phyloP scores from a whole-genome alignment of 2,888 invertebrate species.

The Platycheirus albimanus region DNA sequence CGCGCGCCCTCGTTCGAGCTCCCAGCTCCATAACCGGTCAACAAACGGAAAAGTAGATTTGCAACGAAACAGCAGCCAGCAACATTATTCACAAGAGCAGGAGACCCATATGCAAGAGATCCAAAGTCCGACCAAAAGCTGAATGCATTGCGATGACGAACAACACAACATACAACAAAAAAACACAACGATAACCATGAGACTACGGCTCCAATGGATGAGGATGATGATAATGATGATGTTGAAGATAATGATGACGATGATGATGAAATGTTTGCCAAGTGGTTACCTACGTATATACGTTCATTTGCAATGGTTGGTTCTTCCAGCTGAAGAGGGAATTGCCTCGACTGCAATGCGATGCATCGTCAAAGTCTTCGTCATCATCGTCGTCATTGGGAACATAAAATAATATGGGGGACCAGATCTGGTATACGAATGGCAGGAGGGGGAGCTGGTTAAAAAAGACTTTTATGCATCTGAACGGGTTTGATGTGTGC shows the following conservation, averaged over 20 bases:
- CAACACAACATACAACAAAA: conserved; percentile 11
- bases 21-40: conserved; percentile 61
- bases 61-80: conserved; percentile 38
- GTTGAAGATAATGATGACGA: conserved; percentile 42
- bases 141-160: conserved; percentile 60
- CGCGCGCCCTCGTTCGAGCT: conserved; percentile 62
- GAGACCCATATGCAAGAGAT: conserved; percentile 45
- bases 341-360: conserved; percentile 55
- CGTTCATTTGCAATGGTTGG: conserved; percentile 6
- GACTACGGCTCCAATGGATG: conserved; percentile 50
- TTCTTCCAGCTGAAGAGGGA: conserved; percentile 41
- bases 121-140: conserved; percentile 61
- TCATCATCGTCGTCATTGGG: conserved; percentile 61
- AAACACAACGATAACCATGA: conserved; percentile 30
- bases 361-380: conserved; percentile 57
- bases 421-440: not conserved
- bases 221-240: conserved; percentile 24
- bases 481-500: conserved; percentile 68
- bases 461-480: conserved; percentile 42
- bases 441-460: not conserved
- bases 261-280: conserved; percentile 72
- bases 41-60: conserved; percentile 70
- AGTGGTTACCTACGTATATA: conserved; percentile 62
- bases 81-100: conserved; percentile 6
- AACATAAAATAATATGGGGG: conserved; percentile 24